Base-by-base conservation (phyloP, 2,888 invertebrate genomes). In the Pollenia griseotomentosa region DNA sequence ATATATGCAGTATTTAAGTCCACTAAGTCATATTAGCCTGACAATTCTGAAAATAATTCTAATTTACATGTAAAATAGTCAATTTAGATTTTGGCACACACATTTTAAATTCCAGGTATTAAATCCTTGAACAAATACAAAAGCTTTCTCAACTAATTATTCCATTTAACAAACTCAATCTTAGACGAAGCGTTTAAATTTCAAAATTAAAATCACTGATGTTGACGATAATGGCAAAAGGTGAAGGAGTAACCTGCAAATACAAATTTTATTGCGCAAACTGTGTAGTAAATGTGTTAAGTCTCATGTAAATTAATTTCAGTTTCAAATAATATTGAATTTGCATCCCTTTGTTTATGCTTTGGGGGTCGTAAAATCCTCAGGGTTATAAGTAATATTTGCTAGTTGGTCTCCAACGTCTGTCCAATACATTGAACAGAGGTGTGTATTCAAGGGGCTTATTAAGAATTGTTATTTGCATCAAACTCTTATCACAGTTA, bases 281-380 rank as follows among this genome's bases (percentile, higher is more conserved):
- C 23, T 33, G 5, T 33, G 5, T 2, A 55, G 42, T 42, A 55
- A 71, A 71, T 71, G 40, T 55, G 12, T 42, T 16, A 40, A 42
- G 11, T 71, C 16, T 12, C 14, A 19, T 53, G 40, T 63, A 71
- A 55, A 71, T 42, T 71, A 7, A 71, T 19, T 55, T 71, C 19
- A 55, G 42, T 12, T 55, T 71, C 16, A 71, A 55, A 19, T 33
- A 71, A 53, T 71, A 71, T 71, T 71, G 70, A 42, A 55, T 71
- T 55, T 19, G 42, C 40, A 55, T 71, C 42, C 55, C 55, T 71
- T 55, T 71, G 19, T 55, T 55, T 14, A 7, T 55, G 42, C 10
- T 16, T 14, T 71, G 42, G 33, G 53, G 70, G 33, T 33, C 33
- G 14, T 16, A 14, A 48, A 59, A 6, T 61, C 46, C 46, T 33